Evolutionary conservation across 1,140 invertebrate species (phyloP).

Genomic region (Calosoma granatense): DNA sequence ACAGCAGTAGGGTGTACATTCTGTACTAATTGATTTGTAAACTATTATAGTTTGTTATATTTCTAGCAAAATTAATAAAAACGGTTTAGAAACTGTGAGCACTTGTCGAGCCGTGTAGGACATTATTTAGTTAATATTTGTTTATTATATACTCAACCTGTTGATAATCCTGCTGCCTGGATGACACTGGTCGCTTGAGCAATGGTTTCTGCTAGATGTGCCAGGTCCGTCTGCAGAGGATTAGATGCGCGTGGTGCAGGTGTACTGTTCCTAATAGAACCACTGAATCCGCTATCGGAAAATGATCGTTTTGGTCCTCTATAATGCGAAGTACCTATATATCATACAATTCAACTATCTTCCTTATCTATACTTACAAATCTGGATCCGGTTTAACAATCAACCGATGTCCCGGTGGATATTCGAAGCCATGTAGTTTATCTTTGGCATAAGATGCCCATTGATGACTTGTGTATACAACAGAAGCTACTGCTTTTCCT

Average conservation of each 20-base stretch:
- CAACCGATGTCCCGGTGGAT: conserved; percentile 69
- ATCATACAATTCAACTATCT: not conserved
- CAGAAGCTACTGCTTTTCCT: conserved; percentile 43
- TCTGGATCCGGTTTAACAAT: conserved; percentile 57
- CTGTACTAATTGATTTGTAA: too few relatives aligned
- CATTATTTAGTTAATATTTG: too few relatives aligned
- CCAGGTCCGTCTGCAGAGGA: conserved; percentile 39
- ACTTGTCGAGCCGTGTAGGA: too few relatives aligned
- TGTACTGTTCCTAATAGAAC: conserved; percentile 10
- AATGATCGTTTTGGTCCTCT: not conserved
- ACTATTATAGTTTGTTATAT: too few relatives aligned
- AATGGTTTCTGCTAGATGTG: conserved; percentile 55
- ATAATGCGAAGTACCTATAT: not conserved
- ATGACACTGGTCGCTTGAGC: conserved; percentile 58
- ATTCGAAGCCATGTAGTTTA: conserved; percentile 80
- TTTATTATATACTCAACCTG: too few relatives aligned
- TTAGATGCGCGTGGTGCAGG: conserved; percentile 14
- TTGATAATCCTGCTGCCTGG: conserved; percentile 50
- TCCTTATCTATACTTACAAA: not conserved
- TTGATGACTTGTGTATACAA: conserved; percentile 63
- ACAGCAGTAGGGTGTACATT: too few relatives aligned
- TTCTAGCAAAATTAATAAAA: too few relatives aligned
- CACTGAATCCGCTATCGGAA: not conserved
- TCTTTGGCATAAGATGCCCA: conserved; percentile 70
- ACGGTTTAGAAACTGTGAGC: too few relatives aligned